Base-by-base conservation (phyloP, 1,140 invertebrate species). In the Rhizoglyphus robini region DNA sequence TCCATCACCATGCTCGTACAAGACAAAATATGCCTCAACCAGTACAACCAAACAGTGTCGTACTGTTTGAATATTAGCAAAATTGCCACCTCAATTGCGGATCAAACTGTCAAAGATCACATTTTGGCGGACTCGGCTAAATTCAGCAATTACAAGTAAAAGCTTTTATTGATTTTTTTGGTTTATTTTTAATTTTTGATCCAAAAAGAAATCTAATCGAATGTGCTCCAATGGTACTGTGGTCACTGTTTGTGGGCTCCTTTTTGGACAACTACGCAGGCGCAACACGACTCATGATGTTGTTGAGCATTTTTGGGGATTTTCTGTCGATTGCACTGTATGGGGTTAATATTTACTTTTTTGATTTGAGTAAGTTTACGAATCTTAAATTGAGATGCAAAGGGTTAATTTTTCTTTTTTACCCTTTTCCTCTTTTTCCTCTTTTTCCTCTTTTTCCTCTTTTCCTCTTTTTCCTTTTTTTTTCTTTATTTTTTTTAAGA, bases 211-310 rank as follows among this genome's bases (percentile, higher is more conserved):
- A 60, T 3, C n/a, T 32, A 38, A 38, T 32, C 15, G 15, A 60
- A 34, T 15, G 18, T 3, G 29, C 36, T n/a, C 38, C 58, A 2
- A 32, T 60, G 27, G 15, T 60, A n/a, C 23, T 46, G 13, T 60
- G 58, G 58, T 60, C 58, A 30, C 15, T 60, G 25, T 60, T 60
- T 60, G 11, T 60, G 8, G 58, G 58, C 29, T 60, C 58, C 1
- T 60, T 60, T 32, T 46, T 60, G n/a, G 58, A 60, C 27, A 15
- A 29, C 15, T 29, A 38, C 13, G 29, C 30, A 29, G 58, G 58
- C 29, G 58, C 15, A 34, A 38, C 58, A 3, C 3, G 32, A 23
- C 13, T 60, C 18, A 34, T 60, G 11, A 27, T 60, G 2, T 13
- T 29, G 2, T 20, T 13, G 15, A 20, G 15, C 58, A 60, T 3